Evolutionary conservation across 2,113 vertebrate genomes (phyloP).

Genomic region (Ceyx margarethae): DNA sequence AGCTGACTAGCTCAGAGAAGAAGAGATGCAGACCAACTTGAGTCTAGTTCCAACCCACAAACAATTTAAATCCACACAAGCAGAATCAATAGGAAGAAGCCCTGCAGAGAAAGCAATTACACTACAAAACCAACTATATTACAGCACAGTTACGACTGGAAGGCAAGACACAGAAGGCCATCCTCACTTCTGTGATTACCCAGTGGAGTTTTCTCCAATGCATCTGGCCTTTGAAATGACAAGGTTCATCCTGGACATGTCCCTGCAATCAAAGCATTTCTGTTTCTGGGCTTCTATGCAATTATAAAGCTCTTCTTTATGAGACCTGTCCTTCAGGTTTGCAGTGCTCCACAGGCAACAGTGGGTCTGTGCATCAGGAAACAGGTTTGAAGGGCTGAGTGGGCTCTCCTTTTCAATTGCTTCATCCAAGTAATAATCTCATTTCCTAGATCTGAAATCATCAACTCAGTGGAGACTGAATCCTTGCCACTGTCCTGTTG

Average conservation of each 20-base stretch:
- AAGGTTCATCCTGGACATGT: slow-evolving; percentile 4
- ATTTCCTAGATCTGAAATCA: slow-evolving; percentile 5
- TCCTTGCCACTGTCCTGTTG: neutral
- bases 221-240: slow-evolving; percentile 16
- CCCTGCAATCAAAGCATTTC: neutral
- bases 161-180: slow-evolving; percentile 44
- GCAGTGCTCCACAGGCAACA: neutral
- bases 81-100: slow-evolving; percentile 65
- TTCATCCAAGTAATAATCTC: neutral
- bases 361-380: neutral
- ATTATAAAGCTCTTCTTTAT: neutral
- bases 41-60: slow-evolving; percentile 44
- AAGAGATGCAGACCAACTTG: slow-evolving; percentile 19
- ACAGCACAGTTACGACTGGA: slow-evolving; percentile 6
- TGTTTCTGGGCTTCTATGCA: neutral
- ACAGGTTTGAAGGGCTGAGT: neutral
- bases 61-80: slow-evolving; percentile 56
- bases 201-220: slow-evolving; percentile 8
- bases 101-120: slow-evolving; percentile 70
- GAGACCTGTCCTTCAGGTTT: neutral
- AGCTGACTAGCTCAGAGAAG: neutral
- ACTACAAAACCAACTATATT: slow-evolving; percentile 52
- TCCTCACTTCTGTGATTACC: slow-evolving; percentile 50
- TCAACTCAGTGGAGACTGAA: neutral
- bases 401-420: neutral